Evolutionary conservation across 53 echinoderm and acorn worm species (phyloP), one percentile per base, ranked within the genome.

Genomic region (Henricia sp.): DNA sequence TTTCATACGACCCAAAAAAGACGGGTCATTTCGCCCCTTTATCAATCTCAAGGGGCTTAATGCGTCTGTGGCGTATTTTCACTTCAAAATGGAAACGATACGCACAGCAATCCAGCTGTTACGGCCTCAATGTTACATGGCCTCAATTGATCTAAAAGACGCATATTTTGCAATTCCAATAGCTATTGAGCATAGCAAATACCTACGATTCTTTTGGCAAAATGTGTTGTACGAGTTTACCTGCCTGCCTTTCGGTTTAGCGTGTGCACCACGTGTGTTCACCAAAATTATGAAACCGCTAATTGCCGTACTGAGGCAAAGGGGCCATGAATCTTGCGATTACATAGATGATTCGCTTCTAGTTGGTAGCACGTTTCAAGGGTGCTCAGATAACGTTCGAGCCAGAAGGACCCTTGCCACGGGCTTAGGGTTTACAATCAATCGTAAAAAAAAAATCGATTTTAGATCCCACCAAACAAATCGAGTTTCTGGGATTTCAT

Each of bases 201-300:
- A 13, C n/a, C n/a, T n/a, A n/a, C n/a, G n/a, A n/a, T n/a, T n/a
- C n/a, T n/a, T n/a, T n/a, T 77, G 77, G 77, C 55, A 58, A 38
- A 36, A 77, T 77, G 77, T 56, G 55, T 34, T 77, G n/a, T 77
- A 77, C 37, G 77, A 77, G 29, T 77, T 56, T 56, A 77, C 82
- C 39, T 82, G 82, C 42, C 65, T 82, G 50, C 82, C 82, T 41
- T 63, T 63, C 64, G 82, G 82, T 11, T 43, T 82, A 82, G 63
- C 82, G 50, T 82, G 82, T 41, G 82, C 82, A 82, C 82, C 64
- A 43, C 65, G 82, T 40, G 64, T 82, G 37, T 82, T 82, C 43
- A 55, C 44, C 6, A 44, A 44, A 44, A 44, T 44, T 44, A 44
- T 44, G 44, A 44, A 44, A 44, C 44, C 44, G 20, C 19, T 55